A percentile compares a stretch with the other conserved stretches of the same genome.
phyloP scores from a whole-genome alignment of 2,888 invertebrate species.

The Diplazon laetatorius region DNA sequence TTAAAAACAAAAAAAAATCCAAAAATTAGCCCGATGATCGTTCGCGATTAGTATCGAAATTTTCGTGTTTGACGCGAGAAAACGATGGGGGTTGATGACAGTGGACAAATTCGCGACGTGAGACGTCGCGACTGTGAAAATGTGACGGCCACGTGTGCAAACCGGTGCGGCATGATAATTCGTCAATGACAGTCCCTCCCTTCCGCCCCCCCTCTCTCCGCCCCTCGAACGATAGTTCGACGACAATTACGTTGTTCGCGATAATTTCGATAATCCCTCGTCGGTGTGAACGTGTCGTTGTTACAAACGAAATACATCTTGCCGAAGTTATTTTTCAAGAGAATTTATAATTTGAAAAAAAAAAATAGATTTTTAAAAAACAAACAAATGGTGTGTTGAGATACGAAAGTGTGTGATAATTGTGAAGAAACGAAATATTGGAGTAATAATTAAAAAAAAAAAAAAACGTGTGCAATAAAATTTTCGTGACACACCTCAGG shows the following conservation, averaged over 20 bases:
- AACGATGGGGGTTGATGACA: conserved; percentile 41
- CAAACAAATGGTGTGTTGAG: conserved; percentile 38
- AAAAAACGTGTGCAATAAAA: conserved; percentile 52
- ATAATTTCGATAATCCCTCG: conserved; percentile 16
- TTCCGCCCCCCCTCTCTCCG: no score
- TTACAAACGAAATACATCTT: neutral
- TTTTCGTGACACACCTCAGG: conserved; percentile 42
- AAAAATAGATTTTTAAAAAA: neutral
- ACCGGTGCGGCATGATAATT: conserved; percentile 37
- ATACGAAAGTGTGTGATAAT: conserved; percentile 39
- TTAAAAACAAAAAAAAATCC: no score
- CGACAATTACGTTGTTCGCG: neutral
- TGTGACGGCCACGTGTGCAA: conserved; percentile 77
- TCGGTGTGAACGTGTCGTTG: neutral
- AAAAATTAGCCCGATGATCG: no score
- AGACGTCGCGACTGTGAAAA: conserved; percentile 60
- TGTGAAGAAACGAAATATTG: conserved; percentile 22
- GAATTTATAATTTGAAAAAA: no score
- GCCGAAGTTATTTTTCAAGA: no score
- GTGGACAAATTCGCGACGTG: conserved; percentile 40
- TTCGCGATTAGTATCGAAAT: no score
- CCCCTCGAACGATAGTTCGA: conserved; percentile 18
- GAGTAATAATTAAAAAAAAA: conserved; percentile 6
- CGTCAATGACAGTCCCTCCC: conserved; percentile 7
- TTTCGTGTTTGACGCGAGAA: conserved; percentile 11